Evolutionary conservation across 2,113 vertebrate genomes (phyloP).

Genomic region (Muscicapa adusta): DNA sequence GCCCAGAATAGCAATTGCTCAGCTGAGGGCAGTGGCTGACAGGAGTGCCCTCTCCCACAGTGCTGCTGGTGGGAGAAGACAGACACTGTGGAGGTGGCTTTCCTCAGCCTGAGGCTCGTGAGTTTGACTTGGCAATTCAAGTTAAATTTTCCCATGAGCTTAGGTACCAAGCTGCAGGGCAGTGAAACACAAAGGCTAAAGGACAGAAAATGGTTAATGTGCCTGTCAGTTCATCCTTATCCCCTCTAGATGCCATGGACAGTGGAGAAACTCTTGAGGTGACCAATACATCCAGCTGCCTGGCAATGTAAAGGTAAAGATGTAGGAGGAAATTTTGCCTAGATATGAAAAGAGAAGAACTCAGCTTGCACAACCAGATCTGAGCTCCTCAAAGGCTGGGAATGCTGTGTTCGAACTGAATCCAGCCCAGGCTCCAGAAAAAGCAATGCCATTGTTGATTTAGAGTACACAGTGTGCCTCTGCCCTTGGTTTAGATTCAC

Average conservation of each 20-base stretch:
- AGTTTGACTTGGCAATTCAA: background rate
- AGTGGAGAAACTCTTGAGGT: background rate
- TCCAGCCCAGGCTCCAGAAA: background rate
- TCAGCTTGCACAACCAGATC: background rate
- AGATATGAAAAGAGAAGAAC: background rate
- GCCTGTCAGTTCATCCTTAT: background rate
- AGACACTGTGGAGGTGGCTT: background rate
- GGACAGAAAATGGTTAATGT: background rate
- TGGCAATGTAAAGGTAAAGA: background rate
- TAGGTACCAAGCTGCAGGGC: background rate
- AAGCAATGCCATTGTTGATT: background rate
- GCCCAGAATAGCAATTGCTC: background rate
- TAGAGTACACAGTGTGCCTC: background rate
- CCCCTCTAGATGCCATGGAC: background rate
- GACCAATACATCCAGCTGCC: background rate
- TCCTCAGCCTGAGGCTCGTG: background rate
- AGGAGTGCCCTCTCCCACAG: accelerated
- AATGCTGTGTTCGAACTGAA: background rate
- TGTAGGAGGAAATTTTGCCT: background rate
- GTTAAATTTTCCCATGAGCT: background rate
- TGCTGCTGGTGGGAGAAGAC: background rate
- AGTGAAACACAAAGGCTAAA: background rate
- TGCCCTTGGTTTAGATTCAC: background rate
- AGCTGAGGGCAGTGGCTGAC: background rate
- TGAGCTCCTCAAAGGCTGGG: background rate